phyloP scores from a whole-genome alignment of 2,888 invertebrate species.

The Caenorhabditis doughertyi region DNA sequence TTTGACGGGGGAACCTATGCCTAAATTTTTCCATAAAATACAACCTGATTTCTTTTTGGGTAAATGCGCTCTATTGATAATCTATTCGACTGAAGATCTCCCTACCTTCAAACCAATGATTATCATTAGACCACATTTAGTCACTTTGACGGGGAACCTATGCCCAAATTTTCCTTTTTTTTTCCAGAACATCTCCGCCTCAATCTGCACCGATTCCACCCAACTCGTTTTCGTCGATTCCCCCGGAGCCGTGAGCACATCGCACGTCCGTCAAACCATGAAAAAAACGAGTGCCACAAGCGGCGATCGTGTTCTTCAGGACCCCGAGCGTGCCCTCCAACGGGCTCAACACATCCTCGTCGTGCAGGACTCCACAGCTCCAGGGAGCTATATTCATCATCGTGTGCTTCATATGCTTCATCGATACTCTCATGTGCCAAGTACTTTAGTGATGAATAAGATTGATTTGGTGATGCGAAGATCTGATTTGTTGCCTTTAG shows the following conservation, averaged over 20 bases:
- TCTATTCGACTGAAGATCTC: too few species aligned
- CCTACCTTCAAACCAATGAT: background rate
- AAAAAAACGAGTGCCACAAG: constrained; percentile 45
- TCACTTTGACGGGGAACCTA: too few species aligned
- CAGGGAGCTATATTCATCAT: constrained; percentile 81
- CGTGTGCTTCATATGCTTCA: constrained; percentile 81
- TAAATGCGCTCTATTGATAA: too few species aligned
- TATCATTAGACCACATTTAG: background rate
- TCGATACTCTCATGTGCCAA: constrained; percentile 81
- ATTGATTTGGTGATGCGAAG: constrained; percentile 86
- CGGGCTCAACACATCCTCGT: constrained; percentile 81
- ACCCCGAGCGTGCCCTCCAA: constrained; percentile 79
- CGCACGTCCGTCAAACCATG: constrained; percentile 77
- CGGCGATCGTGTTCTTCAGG: constrained; percentile 73
- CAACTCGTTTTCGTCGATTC: constrained; percentile 94
- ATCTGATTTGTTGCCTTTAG: constrained; percentile 88
- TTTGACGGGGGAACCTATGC: too few species aligned
- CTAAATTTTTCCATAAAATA: too few species aligned
- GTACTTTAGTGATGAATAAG: constrained; percentile 93
- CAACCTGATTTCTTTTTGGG: too few species aligned
- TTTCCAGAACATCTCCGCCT: constrained; percentile 73
- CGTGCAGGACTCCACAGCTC: constrained; percentile 80
- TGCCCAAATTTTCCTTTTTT: too few species aligned
- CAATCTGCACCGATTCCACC: constrained; percentile 84
- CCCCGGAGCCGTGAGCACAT: constrained; percentile 89